phyloP scores from a whole-genome alignment of 2,888 invertebrate species.

The Drosophila nr. perissopoda region DNA sequence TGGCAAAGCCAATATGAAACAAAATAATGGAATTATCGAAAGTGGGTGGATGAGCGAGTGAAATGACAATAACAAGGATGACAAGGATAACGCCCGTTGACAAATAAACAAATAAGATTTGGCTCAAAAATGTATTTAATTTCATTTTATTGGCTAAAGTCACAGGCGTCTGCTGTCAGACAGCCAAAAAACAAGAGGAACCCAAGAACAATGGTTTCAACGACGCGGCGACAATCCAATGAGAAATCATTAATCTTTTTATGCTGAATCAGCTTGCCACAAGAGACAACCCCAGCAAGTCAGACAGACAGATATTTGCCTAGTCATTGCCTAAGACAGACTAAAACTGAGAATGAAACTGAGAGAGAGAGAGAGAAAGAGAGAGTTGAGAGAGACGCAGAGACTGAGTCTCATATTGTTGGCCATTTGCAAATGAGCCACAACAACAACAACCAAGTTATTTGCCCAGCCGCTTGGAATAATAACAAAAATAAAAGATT shows the following conservation, averaged over 20 bases:
- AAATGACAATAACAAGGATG: conserved; percentile 29
- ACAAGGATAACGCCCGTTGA: conserved; percentile 38
- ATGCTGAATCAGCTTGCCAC: conserved; percentile 70
- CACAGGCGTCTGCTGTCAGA: conserved; percentile 49
- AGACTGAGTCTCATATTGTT: conserved; percentile 25
- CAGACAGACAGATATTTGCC: conserved; percentile 42
- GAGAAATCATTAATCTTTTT: conserved; percentile 77
- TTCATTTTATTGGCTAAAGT: conserved; percentile 73
- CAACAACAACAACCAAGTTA: conserved; percentile 22
- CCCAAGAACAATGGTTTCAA: conserved; percentile 38
- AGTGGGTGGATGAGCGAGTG: conserved; percentile 6
- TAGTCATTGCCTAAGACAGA: conserved; percentile 47
- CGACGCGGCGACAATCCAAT: conserved; percentile 48
- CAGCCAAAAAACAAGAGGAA: conserved; percentile 24
- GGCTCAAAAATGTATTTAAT: conserved; percentile 76
- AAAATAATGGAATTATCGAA: conserved; percentile 61
- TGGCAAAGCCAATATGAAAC: conserved; percentile 54
- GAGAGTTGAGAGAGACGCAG: background rate
- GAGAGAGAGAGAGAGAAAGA: background rate
- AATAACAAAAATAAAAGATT: conserved; percentile 20
- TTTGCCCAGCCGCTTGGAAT: conserved; percentile 39
- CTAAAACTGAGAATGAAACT: conserved; percentile 1
- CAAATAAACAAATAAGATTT: conserved; percentile 76
- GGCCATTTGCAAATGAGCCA: conserved; percentile 75
- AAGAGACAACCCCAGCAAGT: conserved; percentile 13